These are phyloP conservation scores for Pachyramphus minor DNA, from an alignment of 2,113 vertebrate species.

Conservation along the genomic window DNA sequence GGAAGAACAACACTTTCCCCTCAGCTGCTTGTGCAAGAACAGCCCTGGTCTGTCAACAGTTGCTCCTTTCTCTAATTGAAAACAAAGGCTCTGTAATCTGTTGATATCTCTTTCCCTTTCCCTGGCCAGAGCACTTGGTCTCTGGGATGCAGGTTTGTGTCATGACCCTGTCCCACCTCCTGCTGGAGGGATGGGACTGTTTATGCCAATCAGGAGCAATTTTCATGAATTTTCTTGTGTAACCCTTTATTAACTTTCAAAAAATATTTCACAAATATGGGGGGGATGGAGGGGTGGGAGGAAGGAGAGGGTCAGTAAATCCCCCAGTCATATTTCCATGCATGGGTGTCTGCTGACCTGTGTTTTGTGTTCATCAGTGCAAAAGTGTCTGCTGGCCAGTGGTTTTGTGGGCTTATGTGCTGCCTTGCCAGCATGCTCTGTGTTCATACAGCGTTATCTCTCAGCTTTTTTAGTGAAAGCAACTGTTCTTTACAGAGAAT, in stretches of 20 bases:
- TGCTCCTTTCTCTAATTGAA: neutral
- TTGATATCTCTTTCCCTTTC: neutral
- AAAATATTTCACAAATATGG: neutral
- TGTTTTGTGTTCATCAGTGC: neutral
- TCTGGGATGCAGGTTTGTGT: neutral
- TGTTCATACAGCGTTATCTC: neutral
- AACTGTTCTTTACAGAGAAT: neutral
- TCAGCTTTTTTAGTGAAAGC: neutral
- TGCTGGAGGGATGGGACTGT: neutral
- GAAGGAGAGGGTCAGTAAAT: neutral
- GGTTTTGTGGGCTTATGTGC: neutral
- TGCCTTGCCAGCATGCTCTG: neutral
- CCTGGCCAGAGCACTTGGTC: neutral
- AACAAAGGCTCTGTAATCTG: conserved; percentile 28
- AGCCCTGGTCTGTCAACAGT: neutral
- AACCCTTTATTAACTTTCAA: neutral
- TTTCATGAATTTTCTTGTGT: neutral
- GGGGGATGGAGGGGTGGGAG: rapidly evolving
- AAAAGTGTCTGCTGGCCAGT: neutral
- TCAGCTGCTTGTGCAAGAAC: conserved; percentile 20
- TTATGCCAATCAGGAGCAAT: neutral
- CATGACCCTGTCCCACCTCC: neutral
- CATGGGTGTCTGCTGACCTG: rapidly evolving
- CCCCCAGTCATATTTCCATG: neutral
- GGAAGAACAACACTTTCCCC: neutral